Conservation (phyloP, 2,888 invertebrate species). For the Euplexia lucipara region DNA sequence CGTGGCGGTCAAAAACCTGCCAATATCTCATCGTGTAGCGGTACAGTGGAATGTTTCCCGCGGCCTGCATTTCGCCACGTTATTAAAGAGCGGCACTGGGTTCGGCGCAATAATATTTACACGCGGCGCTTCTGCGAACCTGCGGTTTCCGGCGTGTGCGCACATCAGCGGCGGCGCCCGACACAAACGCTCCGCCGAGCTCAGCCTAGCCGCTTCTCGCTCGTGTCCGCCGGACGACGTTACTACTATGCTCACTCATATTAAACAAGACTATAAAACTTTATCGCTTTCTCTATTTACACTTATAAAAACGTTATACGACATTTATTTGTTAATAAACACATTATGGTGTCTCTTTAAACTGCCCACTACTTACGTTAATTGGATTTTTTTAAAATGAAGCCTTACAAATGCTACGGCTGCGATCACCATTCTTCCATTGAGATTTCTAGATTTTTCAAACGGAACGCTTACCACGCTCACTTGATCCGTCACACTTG, state of each 20-base stretch:
- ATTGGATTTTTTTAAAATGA: neutral
- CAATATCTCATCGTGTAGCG: slow-evolving; percentile 77
- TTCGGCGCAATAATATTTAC: slow-evolving; percentile 81
- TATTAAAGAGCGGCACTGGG: slow-evolving; percentile 69
- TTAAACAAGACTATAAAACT: slow-evolving; percentile 66
- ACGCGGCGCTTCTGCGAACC: slow-evolving; percentile 80
- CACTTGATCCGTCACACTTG: slow-evolving; percentile 40
- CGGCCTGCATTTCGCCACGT: slow-evolving; percentile 70
- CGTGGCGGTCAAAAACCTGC: slow-evolving; percentile 73
- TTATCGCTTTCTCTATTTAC: slow-evolving; percentile 62
- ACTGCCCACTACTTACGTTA: slow-evolving; percentile 2
- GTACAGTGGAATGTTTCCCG: slow-evolving; percentile 74
- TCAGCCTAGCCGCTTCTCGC: slow-evolving; percentile 57
- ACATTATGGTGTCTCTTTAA: slow-evolving; percentile 34
- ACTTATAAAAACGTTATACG: slow-evolving; percentile 41
- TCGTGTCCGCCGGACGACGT: slow-evolving; percentile 67
- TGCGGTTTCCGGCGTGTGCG: slow-evolving; percentile 80
- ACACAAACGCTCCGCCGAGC: slow-evolving; percentile 49
- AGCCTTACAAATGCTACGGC: slow-evolving; percentile 7
- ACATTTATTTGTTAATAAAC: slow-evolving; percentile 47
- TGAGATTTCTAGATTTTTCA: slow-evolving; percentile 34
- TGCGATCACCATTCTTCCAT: neutral
- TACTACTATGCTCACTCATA: slow-evolving; percentile 60
- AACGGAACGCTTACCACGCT: slow-evolving; percentile 20
- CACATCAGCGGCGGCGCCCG: slow-evolving; percentile 53